Percentiles rank a stretch among this genome's conserved stretches.
Evolutionary conservation across 2,113 vertebrate species (phyloP).

Genomic region (Ranitomeya variabilis): DNA sequence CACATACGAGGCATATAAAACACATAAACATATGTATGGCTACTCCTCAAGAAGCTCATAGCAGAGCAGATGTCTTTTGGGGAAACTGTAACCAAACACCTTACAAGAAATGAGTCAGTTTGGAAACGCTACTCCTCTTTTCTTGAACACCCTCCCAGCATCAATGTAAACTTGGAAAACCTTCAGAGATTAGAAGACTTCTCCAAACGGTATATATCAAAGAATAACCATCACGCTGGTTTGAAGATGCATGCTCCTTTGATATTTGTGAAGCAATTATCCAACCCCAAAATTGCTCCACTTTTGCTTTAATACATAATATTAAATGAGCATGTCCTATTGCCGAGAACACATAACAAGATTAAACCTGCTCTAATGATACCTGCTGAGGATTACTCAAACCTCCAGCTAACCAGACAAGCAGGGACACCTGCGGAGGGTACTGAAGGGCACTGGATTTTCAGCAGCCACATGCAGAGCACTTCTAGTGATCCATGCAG

Average conservation of each 20-base stretch:
- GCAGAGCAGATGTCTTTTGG: not conserved
- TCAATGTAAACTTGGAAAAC: conserved; percentile 27
- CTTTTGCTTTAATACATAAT: conserved; percentile 24
- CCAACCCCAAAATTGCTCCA: conserved; percentile 32
- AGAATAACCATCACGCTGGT: conserved; percentile 1
- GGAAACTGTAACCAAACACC: not conserved
- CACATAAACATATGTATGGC: not conserved
- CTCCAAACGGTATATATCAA: conserved; percentile 12
- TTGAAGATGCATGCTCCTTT: conserved; percentile 28
- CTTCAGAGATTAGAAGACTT: conserved; percentile 6
- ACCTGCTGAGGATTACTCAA: conserved; percentile 47
- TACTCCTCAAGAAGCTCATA: not conserved
- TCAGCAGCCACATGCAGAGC: conserved; percentile 17
- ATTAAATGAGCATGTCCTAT: conserved; percentile 13
- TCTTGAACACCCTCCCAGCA: conserved; percentile 15
- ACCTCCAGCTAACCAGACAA: conserved; percentile 29
- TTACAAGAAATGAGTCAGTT: conserved; percentile 11
- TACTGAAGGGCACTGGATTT: not conserved
- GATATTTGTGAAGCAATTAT: conserved; percentile 35
- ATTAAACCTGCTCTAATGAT: conserved; percentile 51
- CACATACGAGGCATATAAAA: not conserved
- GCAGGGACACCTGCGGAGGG: conserved; percentile 12
- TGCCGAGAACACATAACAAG: conserved; percentile 38
- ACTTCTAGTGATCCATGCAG: conserved; percentile 19
- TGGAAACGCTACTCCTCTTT: not conserved